phyloP scores from a whole-genome alignment of 2,113 vertebrate species.

The Clarias gariepinus region DNA sequence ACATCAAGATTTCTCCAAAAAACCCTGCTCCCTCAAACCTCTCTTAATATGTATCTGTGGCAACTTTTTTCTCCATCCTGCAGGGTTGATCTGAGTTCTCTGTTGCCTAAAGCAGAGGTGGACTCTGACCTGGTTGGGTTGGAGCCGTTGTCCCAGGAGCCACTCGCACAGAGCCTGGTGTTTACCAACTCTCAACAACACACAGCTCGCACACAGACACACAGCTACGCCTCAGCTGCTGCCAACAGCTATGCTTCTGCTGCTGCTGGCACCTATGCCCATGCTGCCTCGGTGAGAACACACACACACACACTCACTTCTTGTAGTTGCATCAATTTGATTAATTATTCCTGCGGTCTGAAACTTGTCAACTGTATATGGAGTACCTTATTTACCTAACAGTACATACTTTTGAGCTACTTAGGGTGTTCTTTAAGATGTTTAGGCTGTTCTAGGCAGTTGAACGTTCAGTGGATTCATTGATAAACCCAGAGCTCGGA shows the following conservation, averaged over 20 bases:
- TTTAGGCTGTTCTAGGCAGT: background rate
- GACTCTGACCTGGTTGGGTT: conserved; percentile 70
- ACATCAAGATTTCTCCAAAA: background rate
- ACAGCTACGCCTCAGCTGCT: conserved; percentile 76
- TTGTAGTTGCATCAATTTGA: background rate
- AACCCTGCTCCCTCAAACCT: background rate
- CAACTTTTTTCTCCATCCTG: background rate
- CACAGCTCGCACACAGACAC: conserved; percentile 76
- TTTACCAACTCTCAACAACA: conserved; percentile 93
- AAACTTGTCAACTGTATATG: background rate
- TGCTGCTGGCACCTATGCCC: conserved; percentile 80
- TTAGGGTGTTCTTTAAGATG: background rate
- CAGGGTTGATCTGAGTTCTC: conserved; percentile 81
- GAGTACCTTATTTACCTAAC: background rate
- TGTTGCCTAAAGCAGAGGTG: conserved; percentile 80
- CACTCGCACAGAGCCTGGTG: conserved; percentile 88
- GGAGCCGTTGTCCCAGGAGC: conserved; percentile 78
- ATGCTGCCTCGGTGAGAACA: conserved; percentile 72
- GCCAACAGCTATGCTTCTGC: conserved; percentile 83
- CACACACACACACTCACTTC: background rate
- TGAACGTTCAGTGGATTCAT: background rate
- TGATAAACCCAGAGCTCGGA: background rate
- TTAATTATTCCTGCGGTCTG: background rate
- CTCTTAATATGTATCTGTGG: background rate
- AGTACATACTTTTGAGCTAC: background rate